phyloP scores from a whole-genome alignment of 2,797 vertebrate genomes.

The Lacerta agilis region DNA sequence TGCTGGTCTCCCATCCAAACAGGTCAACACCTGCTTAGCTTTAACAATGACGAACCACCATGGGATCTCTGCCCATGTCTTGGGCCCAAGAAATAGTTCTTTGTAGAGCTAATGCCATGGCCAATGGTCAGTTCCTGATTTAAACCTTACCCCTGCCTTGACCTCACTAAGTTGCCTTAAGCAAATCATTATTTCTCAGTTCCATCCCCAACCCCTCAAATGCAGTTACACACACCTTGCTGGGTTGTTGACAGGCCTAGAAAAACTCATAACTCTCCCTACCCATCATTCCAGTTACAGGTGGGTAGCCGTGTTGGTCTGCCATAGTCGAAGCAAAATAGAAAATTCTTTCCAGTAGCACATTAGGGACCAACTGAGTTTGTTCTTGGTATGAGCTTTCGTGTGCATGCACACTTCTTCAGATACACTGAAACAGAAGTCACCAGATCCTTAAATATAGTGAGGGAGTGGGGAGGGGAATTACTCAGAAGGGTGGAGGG shows the following conservation, averaged over 20 bases:
- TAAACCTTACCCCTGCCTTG: background rate
- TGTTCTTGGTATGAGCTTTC: too few relatives aligned
- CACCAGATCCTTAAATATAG: too few relatives aligned
- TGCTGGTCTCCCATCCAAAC: background rate
- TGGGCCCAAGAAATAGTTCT: background rate
- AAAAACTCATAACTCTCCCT: background rate
- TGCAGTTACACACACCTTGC: background rate
- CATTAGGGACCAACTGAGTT: too few relatives aligned
- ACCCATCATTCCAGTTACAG: too few relatives aligned
- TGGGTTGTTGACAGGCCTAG: background rate
- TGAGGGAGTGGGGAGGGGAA: too few relatives aligned
- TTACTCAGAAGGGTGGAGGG: too few relatives aligned
- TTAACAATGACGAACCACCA: background rate
- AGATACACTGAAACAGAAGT: too few relatives aligned
- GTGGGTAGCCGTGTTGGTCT: too few relatives aligned
- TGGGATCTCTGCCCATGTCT: background rate
- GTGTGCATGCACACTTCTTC: too few relatives aligned
- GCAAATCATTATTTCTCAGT: background rate
- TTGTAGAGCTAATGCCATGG: background rate
- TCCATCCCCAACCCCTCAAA: background rate
- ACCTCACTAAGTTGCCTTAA: background rate
- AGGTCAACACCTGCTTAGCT: background rate
- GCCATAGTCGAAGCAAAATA: too few relatives aligned
- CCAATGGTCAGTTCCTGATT: background rate
- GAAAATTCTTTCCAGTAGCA: too few relatives aligned